phyloP scores from a whole-genome alignment of 1,140 invertebrate species.

The Ceratoteleas bidentatus region DNA sequence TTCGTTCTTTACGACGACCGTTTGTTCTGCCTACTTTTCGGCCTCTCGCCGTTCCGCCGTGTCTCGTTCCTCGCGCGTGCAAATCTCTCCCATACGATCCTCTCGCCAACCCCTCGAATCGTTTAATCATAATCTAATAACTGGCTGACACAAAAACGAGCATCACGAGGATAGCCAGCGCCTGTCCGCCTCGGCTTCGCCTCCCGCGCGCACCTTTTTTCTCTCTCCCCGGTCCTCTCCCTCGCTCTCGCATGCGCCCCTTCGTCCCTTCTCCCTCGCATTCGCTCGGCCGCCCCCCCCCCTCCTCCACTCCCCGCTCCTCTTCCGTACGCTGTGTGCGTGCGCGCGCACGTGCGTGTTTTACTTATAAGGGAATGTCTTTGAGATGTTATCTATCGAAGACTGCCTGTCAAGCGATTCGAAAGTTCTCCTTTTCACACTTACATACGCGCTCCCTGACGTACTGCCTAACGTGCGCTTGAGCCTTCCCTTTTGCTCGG shows the following conservation, averaged over 20 bases:
- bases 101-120: slow-evolving; percentile 70
- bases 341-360: slow-evolving; percentile 64
- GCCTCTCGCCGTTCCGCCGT: slow-evolving; percentile 4
- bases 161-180: slow-evolving; percentile 72
- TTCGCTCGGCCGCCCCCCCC: too few relatives aligned
- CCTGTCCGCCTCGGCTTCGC: slow-evolving; percentile 46
- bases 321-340: slow-evolving; percentile 14
- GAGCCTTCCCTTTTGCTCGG: slow-evolving; percentile 51
- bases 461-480: slow-evolving; percentile 49
- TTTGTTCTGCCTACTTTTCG: slow-evolving; percentile 70
- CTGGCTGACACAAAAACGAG: slow-evolving; percentile 80
- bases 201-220: slow-evolving; percentile 33
- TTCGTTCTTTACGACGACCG: slow-evolving; percentile 74
- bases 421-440: slow-evolving; percentile 69
- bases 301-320: too few relatives aligned
- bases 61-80: slow-evolving; percentile 46
- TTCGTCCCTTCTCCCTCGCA: too few relatives aligned
- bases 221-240: slow-evolving; percentile 6
- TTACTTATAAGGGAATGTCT: slow-evolving; percentile 71
- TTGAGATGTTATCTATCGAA: slow-evolving; percentile 72
- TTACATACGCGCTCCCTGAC: slow-evolving; percentile 57
- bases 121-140: slow-evolving; percentile 82
- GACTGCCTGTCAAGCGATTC: slow-evolving; percentile 67
- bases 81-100: slow-evolving; percentile 44
- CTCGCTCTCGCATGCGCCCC: too few relatives aligned